A percentile compares a stretch with the other conserved stretches of the same genome.
Evolutionary conservation across 2,888 invertebrate species (phyloP).

Genomic region (Notodonta dromedarius): DNA sequence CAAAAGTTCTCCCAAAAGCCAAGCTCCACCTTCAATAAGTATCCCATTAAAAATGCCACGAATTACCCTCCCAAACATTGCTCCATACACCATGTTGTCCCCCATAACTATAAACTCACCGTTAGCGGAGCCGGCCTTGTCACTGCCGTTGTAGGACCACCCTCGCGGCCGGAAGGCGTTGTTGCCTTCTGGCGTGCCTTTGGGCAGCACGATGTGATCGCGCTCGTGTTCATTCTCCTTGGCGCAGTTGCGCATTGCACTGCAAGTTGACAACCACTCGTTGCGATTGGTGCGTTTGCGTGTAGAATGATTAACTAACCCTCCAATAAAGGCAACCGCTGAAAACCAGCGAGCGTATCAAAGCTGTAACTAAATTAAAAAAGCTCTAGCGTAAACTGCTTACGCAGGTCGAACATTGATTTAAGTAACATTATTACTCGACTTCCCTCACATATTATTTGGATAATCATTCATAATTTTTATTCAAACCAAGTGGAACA

Average conservation of each 20-base stretch:
- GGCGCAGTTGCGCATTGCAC: slow-evolving; percentile 87
- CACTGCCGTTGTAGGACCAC: slow-evolving; percentile 80
- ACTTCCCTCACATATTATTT: too few relatives aligned
- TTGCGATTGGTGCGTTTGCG: not conserved
- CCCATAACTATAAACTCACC: slow-evolving; percentile 56
- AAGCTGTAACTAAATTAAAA: too few relatives aligned
- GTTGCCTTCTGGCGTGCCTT: slow-evolving; percentile 86
- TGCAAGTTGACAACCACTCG: slow-evolving; percentile 53
- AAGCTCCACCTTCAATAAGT: not conserved
- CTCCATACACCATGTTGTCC: not conserved
- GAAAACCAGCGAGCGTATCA: too few relatives aligned
- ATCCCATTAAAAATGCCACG: too few relatives aligned
- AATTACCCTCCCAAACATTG: not conserved
- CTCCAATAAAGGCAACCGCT: too few relatives aligned
- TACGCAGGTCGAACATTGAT: too few relatives aligned
- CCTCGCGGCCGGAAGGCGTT: slow-evolving; percentile 87
- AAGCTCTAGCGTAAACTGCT: too few relatives aligned
- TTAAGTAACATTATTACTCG: too few relatives aligned
- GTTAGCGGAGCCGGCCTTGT: slow-evolving; percentile 62
- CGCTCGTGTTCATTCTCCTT: slow-evolving; percentile 82
- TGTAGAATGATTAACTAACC: too few relatives aligned
- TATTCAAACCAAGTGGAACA: too few relatives aligned
- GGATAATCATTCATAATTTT: too few relatives aligned
- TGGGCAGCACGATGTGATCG: slow-evolving; percentile 86
- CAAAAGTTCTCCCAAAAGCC: not conserved